These are phyloP conservation scores for Sphaerophoria rueppellii DNA, from an alignment of 2,888 invertebrate genomes.

Conservation along the genomic window DNA sequence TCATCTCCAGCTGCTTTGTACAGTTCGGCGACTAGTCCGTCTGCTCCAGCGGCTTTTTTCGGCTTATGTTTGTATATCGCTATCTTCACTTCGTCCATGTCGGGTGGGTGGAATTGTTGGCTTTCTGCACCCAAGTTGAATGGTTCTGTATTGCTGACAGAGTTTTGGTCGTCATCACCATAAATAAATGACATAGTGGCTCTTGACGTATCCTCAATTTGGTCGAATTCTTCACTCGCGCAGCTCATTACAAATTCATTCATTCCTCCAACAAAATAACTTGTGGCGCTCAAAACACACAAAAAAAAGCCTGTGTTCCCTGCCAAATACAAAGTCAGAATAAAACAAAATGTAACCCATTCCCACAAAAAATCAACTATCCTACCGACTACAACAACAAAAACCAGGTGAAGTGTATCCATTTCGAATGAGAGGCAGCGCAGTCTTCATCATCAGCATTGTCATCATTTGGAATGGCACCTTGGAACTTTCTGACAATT, in stretches of 20 bases:
- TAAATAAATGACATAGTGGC: neutral
- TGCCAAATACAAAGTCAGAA: neutral
- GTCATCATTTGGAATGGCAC: constrained; percentile 29
- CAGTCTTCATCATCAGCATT: constrained; percentile 12
- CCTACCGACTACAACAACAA: neutral
- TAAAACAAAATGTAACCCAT: constrained; percentile 6
- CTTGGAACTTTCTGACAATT: constrained; percentile 35
- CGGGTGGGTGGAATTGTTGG: too few species aligned
- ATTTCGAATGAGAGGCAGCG: constrained; percentile 2
- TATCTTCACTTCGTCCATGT: too few species aligned
- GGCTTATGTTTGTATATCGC: too few species aligned
- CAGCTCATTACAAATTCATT: constrained; percentile 29
- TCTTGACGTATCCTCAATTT: constrained; percentile 9
- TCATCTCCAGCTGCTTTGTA: too few species aligned
- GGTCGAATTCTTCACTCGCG: constrained; percentile 13
- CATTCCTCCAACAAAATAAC: neutral
- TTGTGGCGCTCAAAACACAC: neutral
- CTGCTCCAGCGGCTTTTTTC: too few species aligned
- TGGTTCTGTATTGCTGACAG: too few species aligned
- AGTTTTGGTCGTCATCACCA: too few species aligned
- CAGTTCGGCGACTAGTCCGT: too few species aligned
- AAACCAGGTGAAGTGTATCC: constrained; percentile 22
- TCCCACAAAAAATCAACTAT: neutral
- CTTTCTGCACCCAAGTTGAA: too few species aligned
- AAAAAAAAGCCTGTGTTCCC: constrained; percentile 11